A percentile compares a stretch with the other conserved stretches of the same genome.
Conservation (phyloP, 2,888 invertebrate species). For the Drosophila falleni region DNA sequence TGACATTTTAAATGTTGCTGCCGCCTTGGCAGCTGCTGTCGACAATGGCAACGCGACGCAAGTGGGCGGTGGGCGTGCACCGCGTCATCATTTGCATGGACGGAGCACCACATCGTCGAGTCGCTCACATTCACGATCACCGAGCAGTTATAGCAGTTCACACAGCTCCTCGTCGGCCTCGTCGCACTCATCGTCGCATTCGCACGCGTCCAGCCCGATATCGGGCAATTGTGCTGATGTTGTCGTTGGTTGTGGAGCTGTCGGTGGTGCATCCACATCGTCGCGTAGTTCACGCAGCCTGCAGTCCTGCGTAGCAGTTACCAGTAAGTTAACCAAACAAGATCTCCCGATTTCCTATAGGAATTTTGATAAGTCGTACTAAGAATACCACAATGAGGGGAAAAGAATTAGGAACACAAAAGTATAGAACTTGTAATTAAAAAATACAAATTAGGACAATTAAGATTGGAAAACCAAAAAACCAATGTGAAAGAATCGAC, state of each 20-base stretch:
- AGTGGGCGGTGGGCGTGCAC: conserved; percentile 46
- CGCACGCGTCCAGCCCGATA: conserved; percentile 85
- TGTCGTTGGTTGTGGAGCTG: conserved; percentile 46
- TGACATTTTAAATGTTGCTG: conserved; percentile 83
- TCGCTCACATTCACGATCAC: conserved; percentile 87
- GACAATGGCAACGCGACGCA: conserved; percentile 51
- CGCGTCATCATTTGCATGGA: conserved; percentile 82
- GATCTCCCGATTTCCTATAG: background rate
- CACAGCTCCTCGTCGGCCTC: conserved; percentile 84
- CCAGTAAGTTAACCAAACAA: conserved; percentile 59
- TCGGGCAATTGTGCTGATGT: conserved; percentile 83
- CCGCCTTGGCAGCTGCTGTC: conserved; percentile 68
- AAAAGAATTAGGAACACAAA: too few species aligned
- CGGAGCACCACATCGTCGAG: conserved; percentile 87
- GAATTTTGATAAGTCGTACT: too few species aligned
- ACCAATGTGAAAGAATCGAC: too few species aligned
- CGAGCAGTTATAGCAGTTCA: conserved; percentile 86
- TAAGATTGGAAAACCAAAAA: too few species aligned
- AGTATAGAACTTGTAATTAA: too few species aligned
- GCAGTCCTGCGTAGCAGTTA: conserved; percentile 86
- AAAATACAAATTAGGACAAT: too few species aligned
- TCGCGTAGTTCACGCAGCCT: conserved; percentile 84
- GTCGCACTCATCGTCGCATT: conserved; percentile 83
- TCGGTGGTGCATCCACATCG: conserved; percentile 45
- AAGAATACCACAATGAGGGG: too few species aligned